Evolutionary conservation across 2,888 invertebrate genomes (phyloP).

Genomic region (Gandaritis pyraliata): DNA sequence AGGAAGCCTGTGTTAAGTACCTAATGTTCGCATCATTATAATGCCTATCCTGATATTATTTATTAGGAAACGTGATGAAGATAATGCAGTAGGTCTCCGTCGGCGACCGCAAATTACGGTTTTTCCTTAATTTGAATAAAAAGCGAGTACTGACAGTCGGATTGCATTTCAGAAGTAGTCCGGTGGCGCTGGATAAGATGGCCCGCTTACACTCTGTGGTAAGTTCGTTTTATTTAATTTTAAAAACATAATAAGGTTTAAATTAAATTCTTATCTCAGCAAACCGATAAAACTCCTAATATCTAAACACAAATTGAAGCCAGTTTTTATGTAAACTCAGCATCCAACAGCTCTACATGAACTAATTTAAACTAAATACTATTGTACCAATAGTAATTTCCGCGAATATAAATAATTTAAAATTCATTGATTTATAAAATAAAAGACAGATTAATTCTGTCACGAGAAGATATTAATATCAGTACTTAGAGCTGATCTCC

Average conservation of each 20-base stretch:
- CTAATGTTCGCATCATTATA: slow-evolving; percentile 5
- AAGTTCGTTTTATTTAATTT: slow-evolving; percentile 38
- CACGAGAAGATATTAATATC: too few species aligned
- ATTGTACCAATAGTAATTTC: too few species aligned
- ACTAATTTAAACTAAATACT: too few species aligned
- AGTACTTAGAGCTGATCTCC: too few species aligned
- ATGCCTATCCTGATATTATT: slow-evolving; percentile 27
- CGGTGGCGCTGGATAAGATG: slow-evolving; percentile 49
- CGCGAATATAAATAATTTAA: too few species aligned
- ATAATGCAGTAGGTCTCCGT: slow-evolving; percentile 25
- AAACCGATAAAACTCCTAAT: too few species aligned
- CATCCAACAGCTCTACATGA: too few species aligned
- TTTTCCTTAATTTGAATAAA: slow-evolving; percentile 32
- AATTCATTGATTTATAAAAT: too few species aligned
- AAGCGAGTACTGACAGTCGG: slow-evolving; percentile 30
- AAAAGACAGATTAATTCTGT: too few species aligned
- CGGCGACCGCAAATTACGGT: slow-evolving; percentile 29
- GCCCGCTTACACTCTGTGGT: slow-evolving; percentile 54
- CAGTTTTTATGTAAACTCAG: too few species aligned
- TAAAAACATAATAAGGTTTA: neutral
- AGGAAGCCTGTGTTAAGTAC: slow-evolving; percentile 13
- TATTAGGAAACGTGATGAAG: slow-evolving; percentile 35
- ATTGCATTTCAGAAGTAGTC: slow-evolving; percentile 49
- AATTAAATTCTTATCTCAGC: too few species aligned
- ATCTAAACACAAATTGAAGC: too few species aligned